Evolutionary conservation across 2,888 invertebrate species (phyloP).

Genomic region (Drosophila gaucha): DNA sequence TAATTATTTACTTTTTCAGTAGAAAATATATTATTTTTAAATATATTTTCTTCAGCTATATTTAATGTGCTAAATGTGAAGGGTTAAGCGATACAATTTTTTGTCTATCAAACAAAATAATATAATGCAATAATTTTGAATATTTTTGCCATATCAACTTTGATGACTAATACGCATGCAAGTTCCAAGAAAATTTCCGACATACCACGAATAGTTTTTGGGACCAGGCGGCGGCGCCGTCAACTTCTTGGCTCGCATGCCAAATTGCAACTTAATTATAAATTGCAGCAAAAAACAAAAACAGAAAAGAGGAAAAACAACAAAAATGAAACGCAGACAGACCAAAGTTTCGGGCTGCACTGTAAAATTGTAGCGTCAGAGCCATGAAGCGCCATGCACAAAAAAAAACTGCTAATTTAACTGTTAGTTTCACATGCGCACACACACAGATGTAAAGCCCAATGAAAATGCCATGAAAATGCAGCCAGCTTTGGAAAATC

Average conservation of each 20-base stretch:
- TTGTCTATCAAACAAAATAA: constrained; percentile 17
- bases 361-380: constrained; percentile 65
- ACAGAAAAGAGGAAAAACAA: constrained; percentile 16
- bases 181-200: constrained; percentile 74
- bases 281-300: constrained; percentile 65
- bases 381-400: constrained; percentile 54
- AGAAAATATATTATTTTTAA: no score
- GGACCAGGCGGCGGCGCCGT: constrained; percentile 52
- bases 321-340: constrained; percentile 8
- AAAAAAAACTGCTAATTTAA: constrained; percentile 74
- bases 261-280: constrained; percentile 80
- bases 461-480: constrained; percentile 76
- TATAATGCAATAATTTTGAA: constrained; percentile 45
- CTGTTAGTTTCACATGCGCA: constrained; percentile 72
- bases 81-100: constrained; percentile 44
- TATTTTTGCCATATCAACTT: constrained; percentile 32
- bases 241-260: constrained; percentile 70
- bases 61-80: not conserved
- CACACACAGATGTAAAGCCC: constrained; percentile 38
- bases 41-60: not conserved
- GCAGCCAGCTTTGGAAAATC: constrained; percentile 64
- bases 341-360: constrained; percentile 43
- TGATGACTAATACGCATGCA: constrained; percentile 78
- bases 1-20: no score
- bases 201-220: constrained; percentile 76